A percentile compares a stretch with the other conserved stretches of the same genome.
These are phyloP conservation scores for Eilema griseolum DNA, from an alignment of 2,888 invertebrate species.

Conservation along the genomic window DNA sequence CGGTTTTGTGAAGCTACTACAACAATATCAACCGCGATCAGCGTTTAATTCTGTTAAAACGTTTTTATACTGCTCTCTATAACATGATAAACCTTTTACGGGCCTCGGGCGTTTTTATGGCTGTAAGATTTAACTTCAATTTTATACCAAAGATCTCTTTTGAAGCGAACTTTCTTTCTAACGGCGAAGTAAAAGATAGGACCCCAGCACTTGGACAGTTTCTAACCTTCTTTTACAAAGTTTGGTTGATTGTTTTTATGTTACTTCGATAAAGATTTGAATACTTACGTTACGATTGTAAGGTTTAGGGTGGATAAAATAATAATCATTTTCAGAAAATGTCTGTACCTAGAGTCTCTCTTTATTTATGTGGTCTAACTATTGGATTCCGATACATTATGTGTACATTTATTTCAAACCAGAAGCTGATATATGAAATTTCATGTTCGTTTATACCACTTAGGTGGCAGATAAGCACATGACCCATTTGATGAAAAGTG, in stretches of 20 bases:
- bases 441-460: no score
- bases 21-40: conserved; percentile 18
- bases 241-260: conserved; percentile 38
- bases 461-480: no score
- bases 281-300: not conserved
- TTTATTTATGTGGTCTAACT: no score
- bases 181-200: conserved; percentile 33
- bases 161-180: conserved; percentile 46
- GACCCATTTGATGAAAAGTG: no score
- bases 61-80: conserved; percentile 46
- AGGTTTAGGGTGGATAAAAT: not conserved
- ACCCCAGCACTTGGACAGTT: conserved; percentile 32
- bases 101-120: conserved; percentile 38
- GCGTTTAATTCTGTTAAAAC: conserved; percentile 36
- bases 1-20: conserved; percentile 10
- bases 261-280: conserved; percentile 9
- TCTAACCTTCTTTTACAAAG: conserved; percentile 38
- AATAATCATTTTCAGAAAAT: not conserved
- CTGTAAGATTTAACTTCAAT: conserved; percentile 49
- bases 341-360: not conserved
- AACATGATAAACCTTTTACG: conserved; percentile 57
- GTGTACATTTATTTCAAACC: not conserved
- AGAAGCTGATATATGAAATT: not conserved
- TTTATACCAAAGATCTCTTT: conserved; percentile 45
- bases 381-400: not conserved